phyloP scores from a whole-genome alignment of 2,113 vertebrate species.

The Megaceryle torquata region DNA sequence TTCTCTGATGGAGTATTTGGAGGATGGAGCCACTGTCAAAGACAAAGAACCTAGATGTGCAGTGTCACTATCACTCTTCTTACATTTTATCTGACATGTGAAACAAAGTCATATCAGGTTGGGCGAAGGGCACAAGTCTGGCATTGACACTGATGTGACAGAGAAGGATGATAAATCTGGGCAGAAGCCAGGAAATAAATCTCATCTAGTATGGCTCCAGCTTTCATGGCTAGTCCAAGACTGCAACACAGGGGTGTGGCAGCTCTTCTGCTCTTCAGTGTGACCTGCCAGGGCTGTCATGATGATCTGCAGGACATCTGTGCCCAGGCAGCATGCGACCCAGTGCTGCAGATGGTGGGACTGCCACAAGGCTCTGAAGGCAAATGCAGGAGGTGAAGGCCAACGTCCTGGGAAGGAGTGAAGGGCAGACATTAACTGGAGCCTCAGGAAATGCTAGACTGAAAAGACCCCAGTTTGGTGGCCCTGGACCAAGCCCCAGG shows the following conservation, averaged over 20 bases:
- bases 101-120: background rate
- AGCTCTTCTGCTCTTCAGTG: background rate
- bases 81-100: background rate
- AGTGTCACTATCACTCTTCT: background rate
- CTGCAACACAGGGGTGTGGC: background rate
- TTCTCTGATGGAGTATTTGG: background rate
- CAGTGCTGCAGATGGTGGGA: background rate
- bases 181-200: background rate
- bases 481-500: background rate
- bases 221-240: background rate
- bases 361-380: background rate
- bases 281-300: background rate
- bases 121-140: background rate
- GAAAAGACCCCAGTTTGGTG: fast-evolving
- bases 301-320: background rate
- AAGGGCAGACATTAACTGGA: background rate
- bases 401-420: background rate
- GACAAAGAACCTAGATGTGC: background rate
- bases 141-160: background rate
- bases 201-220: background rate
- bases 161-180: background rate
- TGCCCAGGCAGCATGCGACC: background rate
- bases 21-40: background rate
- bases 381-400: background rate
- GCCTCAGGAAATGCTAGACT: background rate